Percentiles rank a stretch among this genome's conserved stretches.
These are phyloP conservation scores for Nymphicus hollandicus DNA, from an alignment of 2,113 vertebrate species.

Conservation along the genomic window DNA sequence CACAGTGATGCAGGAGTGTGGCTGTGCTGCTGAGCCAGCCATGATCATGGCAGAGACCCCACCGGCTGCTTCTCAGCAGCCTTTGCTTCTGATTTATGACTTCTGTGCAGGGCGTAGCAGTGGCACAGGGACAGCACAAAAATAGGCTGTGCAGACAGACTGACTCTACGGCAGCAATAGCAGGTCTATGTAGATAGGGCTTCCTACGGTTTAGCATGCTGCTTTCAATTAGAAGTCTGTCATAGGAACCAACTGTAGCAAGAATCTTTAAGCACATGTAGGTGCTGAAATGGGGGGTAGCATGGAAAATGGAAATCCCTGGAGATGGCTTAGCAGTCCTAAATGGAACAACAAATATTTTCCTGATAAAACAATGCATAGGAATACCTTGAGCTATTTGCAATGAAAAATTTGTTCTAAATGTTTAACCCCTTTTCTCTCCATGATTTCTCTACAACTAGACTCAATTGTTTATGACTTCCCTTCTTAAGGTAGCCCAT, in stretches of 20 bases:
- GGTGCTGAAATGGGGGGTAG: neutral
- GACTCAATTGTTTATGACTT: neutral
- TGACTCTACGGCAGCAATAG: neutral
- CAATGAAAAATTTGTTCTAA: neutral
- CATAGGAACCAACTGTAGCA: neutral
- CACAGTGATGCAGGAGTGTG: rapidly evolving
- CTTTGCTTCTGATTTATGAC: rapidly evolving
- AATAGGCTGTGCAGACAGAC: neutral
- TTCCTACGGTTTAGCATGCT: neutral
- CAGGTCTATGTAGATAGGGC: neutral
- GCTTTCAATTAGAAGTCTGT: neutral
- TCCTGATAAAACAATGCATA: neutral
- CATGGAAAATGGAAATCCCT: neutral
- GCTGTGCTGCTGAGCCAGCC: rapidly evolving
- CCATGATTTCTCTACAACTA: neutral
- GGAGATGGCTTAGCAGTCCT: neutral
- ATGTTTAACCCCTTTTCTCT: neutral
- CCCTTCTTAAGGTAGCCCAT: neutral
- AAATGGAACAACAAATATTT: neutral
- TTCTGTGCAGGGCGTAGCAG: rapidly evolving
- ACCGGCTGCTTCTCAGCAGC: neutral
- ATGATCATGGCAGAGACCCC: neutral
- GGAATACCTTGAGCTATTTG: neutral
- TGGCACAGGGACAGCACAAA: neutral
- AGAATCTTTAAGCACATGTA: neutral